Conservation (phyloP, 2,113 vertebrate species). For the Poeciliopsis retropinna region DNA sequence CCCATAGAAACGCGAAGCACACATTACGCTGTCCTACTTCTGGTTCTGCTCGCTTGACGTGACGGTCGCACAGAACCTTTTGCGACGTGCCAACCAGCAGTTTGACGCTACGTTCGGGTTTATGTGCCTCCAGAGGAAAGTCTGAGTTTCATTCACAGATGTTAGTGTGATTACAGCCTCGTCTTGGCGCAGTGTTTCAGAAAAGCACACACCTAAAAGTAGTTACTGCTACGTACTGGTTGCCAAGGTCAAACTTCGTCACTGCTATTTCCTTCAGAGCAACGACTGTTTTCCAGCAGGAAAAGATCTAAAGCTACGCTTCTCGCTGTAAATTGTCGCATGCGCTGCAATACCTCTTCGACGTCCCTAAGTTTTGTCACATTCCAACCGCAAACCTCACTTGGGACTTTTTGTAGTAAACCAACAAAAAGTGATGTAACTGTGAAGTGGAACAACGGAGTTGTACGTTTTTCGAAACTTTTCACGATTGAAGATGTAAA, state of each 20-base stretch:
- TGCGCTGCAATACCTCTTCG: not conserved
- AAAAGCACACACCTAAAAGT: slow-evolving; percentile 22
- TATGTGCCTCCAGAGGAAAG: slow-evolving; percentile 59
- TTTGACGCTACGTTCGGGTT: slow-evolving; percentile 16
- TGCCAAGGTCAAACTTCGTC: slow-evolving; percentile 9
- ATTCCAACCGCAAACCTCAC: not conserved
- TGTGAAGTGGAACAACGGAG: not conserved
- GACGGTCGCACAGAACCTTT: slow-evolving; percentile 36
- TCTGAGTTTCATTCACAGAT: slow-evolving; percentile 65
- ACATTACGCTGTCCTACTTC: slow-evolving; percentile 58
- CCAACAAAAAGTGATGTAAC: not conserved
- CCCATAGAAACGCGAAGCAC: slow-evolving; percentile 57
- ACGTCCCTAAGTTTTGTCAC: not conserved
- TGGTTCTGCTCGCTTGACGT: slow-evolving; percentile 50
- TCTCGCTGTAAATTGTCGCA: not conserved
- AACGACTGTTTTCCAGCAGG: not conserved
- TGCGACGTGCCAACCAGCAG: slow-evolving; percentile 32
- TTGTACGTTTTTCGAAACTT: not conserved
- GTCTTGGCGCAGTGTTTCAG: slow-evolving; percentile 41
- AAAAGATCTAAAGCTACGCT: not conserved
- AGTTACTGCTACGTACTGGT: slow-evolving; percentile 35
- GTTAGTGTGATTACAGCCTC: slow-evolving; percentile 55
- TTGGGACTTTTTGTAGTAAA: not conserved
- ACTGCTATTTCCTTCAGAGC: slow-evolving; percentile 5
- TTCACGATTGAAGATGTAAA: not conserved